phyloP scores from a whole-genome alignment of 2,113 vertebrate species.

The Chloroceryle aenea region DNA sequence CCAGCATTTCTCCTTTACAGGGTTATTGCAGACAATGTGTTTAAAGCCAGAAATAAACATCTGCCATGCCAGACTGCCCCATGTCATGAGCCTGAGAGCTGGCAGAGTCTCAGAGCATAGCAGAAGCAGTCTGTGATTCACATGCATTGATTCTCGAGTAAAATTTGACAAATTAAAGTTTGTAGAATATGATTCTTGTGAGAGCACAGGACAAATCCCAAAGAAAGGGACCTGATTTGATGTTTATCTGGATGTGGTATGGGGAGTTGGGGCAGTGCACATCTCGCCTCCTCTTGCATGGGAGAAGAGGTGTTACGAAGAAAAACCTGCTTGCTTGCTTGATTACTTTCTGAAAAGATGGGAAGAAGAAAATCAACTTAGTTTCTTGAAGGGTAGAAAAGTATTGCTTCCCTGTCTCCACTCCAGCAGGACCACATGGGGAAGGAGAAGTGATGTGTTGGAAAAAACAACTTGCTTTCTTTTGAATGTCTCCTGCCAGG shows the following conservation, averaged over 20 bases:
- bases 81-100: not conserved
- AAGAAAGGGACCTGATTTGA: not conserved
- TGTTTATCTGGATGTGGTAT: rapidly evolving
- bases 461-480: not conserved
- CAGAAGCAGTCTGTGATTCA: not conserved
- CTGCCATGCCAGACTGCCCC: not conserved
- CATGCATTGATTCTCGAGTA: not conserved
- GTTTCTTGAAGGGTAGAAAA: not conserved
- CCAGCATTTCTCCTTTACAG: not conserved
- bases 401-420: rapidly evolving
- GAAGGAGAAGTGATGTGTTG: not conserved
- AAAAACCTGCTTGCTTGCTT: not conserved
- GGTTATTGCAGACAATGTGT: not conserved
- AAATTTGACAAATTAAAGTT: not conserved
- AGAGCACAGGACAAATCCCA: rapidly evolving
- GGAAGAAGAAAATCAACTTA: not conserved
- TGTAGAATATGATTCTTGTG: not conserved
- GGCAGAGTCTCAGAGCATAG: not conserved
- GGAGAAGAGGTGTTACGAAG: not conserved
- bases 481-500: not conserved
- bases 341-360: not conserved
- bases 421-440: not conserved
- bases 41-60: not conserved
- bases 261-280: not conserved
- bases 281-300: not conserved